Base-by-base conservation (phyloP, 92 coral and sea anemone species). In the Porites rus region DNA sequence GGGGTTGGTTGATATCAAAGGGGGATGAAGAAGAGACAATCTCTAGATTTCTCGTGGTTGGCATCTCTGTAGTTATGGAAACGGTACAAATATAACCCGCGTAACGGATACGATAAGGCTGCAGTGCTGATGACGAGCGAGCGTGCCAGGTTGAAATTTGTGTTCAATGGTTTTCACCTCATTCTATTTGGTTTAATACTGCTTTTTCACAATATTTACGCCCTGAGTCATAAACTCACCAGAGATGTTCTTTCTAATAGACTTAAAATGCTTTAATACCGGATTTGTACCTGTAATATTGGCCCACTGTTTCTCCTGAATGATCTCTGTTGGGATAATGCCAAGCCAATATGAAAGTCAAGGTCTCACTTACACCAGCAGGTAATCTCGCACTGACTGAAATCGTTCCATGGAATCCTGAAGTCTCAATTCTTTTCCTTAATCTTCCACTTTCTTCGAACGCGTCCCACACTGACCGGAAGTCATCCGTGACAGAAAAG, bases 241-340 rank as follows among this genome's bases (percentile, higher is more conserved):
- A 38, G 46, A 38, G 46, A 38, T 56, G 17, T 8, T 56, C 7
- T 56, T 56, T 56, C 8, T 10, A 10, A 56, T 2, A 56, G 4
- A 56, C 61, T 38, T 38, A 38, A 38, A 4, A 38, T 6, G 46
- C 46, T 38, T 3, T 38, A 38, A 38, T 38, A 38, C 50, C 54
- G 19, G 21, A 8, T 68, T 18, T 84, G 64, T 74, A 94, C 98
- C 96, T 86, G 88, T 95, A 95, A 54, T 78, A 93, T 63, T 92
- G 93, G 10, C 98, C 98, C n/a, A 93, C 94, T 60, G 71, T 54
- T 43, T 91, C 77, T 51, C 98, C 94, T 54, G 94, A 71, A 73
- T 95, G 98, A 87, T 95, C 96, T 91, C 98, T 89, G 86, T 85
- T 84, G 18, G 98, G 98, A 78, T 95, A 95, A 93, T 90, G 72